Evolutionary conservation across 2,113 vertebrate species (phyloP).

Genomic region (Sinosuthora webbiana): DNA sequence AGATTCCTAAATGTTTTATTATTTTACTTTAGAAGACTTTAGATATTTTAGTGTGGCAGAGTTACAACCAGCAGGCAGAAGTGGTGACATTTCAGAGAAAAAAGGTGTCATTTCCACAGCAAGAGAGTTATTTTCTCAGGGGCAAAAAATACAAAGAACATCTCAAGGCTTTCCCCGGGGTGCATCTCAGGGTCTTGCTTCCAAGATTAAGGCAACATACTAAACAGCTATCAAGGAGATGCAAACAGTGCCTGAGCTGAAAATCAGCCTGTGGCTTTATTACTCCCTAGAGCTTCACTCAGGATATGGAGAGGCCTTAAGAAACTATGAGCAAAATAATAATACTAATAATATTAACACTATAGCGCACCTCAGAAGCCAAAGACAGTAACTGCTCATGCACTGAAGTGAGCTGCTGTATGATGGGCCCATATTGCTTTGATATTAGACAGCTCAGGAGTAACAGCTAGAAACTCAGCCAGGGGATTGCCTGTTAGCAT

Average conservation of each 20-base stretch:
- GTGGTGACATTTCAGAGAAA: neutral
- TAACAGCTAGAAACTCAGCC: slow-evolving; percentile 47
- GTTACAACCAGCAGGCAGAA: neutral
- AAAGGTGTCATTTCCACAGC: neutral
- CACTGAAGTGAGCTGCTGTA: slow-evolving; percentile 13
- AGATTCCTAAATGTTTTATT: slow-evolving; percentile 16
- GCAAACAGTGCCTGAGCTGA: neutral
- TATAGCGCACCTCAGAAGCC: neutral
- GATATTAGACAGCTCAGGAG: slow-evolving; percentile 32
- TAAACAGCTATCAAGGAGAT: slow-evolving; percentile 44
- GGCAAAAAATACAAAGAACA: neutral
- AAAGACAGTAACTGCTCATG: slow-evolving; percentile 35
- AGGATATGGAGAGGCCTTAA: slow-evolving; percentile 19
- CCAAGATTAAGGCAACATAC: slow-evolving; percentile 15
- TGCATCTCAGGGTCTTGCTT: slow-evolving; percentile 32
- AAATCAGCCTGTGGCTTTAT: slow-evolving; percentile 32
- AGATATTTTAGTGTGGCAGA: neutral
- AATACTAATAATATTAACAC: slow-evolving; percentile 56
- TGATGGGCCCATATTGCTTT: neutral
- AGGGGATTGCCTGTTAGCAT: neutral
- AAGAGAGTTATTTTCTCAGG: slow-evolving; percentile 9
- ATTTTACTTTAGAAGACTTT: neutral
- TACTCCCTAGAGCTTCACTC: slow-evolving; percentile 35
- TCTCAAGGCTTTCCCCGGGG: neutral
- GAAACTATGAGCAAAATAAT: slow-evolving; percentile 35